Base-by-base conservation (phyloP, 2,888 invertebrate genomes). In the Geophilus truncorum region DNA sequence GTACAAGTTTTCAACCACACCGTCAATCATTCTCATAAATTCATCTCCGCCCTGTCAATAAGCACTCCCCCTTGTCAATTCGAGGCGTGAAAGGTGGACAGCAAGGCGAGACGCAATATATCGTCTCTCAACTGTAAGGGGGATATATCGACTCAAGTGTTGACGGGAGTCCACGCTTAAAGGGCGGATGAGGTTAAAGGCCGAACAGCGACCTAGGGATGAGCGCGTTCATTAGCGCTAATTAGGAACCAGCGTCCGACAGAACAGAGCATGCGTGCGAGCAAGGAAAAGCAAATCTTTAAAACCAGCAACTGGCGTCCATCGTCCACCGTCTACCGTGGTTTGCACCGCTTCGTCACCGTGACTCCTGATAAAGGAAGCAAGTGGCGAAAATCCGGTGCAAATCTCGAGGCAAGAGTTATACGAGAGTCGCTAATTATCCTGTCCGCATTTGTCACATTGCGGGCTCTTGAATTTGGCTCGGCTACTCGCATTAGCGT, bases 151-250 rank as follows among this genome's bases (percentile, higher is more conserved):
- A 62, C 62, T 62, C 28, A 28, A 21, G 62, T 28, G 62, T 62
- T 23, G 62, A 62, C 62, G 28, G 62, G 23, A 28, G 9, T 57
- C 25, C 23, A 28, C 62, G 62, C 62, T 25, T 6, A 62, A 57
- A 57, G 25, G 25, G 62, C 23, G 62, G 62, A 62, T 62, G 62
- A 62, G 62, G 62, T 62, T 62, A 62, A 25, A 62, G 62, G 62
- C 62, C 62, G 62, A 62, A 25, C 62, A 62, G 62, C 25, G 62
- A 62, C 62, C 62, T 45, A 62, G 25, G 62, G 62, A 62, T 62
- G 62, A 62, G 62, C 62, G 62, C 62, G 62, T 62, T 62, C 62
- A 62, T 62, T 62, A 62, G 62, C 25, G 62, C 62, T 62, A 62
- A 62, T 62, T 62, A 62, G 25, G 62, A 62, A 62, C 62, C 62